These are phyloP conservation scores for Drosophila borealis DNA, from an alignment of 2,888 invertebrate species.

Conservation along the genomic window DNA sequence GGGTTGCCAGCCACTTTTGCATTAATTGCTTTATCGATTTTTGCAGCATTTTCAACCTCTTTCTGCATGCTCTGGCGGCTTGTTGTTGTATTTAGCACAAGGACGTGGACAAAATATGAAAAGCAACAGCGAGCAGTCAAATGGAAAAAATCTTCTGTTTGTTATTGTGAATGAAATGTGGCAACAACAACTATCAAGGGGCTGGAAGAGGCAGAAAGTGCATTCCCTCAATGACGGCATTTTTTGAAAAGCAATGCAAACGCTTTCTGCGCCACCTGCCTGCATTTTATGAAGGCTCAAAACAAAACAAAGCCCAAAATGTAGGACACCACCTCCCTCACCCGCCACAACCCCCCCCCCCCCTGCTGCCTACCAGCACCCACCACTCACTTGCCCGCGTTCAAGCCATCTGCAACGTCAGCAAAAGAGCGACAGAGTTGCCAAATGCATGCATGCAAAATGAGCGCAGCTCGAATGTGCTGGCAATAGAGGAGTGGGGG, in stretches of 20 bases:
- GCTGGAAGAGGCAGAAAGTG: conserved; percentile 47
- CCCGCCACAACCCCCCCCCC: neutral
- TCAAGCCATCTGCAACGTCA: conserved; percentile 41
- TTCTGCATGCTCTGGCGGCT: conserved; percentile 19
- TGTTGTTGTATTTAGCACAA: conserved; percentile 67
- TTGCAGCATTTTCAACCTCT: conserved; percentile 52
- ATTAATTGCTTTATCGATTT: conserved; percentile 83
- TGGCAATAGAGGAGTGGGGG: conserved; percentile 29
- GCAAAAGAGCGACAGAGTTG: conserved; percentile 73
- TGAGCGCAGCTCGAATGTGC: conserved; percentile 56
- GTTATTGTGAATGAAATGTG: conserved; percentile 59
- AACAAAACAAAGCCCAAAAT: conserved; percentile 65
- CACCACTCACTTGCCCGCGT: conserved; percentile 11
- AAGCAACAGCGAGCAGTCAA: conserved; percentile 49
- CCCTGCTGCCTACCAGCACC: neutral
- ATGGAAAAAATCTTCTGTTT: conserved; percentile 48
- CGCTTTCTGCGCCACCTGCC: conserved; percentile 60
- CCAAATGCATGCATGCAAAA: conserved; percentile 78
- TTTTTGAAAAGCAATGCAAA: conserved; percentile 59
- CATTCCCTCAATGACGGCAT: conserved; percentile 53
- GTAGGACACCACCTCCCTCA: conserved; percentile 58
- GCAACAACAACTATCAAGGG: conserved; percentile 33
- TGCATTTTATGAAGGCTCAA: conserved; percentile 40
- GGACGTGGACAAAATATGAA: conserved; percentile 65
- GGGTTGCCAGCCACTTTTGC: conserved; percentile 68